Conservation (phyloP, 1,140 invertebrate genomes). For the Drosophila lacteicornis region DNA sequence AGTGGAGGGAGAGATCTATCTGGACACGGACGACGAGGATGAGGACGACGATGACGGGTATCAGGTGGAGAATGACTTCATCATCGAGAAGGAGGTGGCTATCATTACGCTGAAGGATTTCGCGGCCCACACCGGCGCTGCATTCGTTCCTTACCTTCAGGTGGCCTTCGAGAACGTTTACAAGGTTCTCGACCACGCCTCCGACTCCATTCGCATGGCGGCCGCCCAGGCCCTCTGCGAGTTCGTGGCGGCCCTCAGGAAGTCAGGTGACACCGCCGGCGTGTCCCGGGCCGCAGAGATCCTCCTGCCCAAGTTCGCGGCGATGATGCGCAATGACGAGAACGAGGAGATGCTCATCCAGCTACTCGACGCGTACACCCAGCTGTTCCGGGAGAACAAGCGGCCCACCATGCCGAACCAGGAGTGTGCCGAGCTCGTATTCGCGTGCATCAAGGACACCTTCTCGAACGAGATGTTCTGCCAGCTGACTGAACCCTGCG, state of each 20-base stretch:
- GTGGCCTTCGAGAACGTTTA: slow-evolving; percentile 89
- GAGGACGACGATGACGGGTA: slow-evolving; percentile 84
- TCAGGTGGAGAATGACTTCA: slow-evolving; percentile 90
- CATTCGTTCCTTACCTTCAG: slow-evolving; percentile 90
- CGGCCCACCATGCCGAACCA: slow-evolving; percentile 86
- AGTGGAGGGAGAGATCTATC: slow-evolving; percentile 81
- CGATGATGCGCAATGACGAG: slow-evolving; percentile 89
- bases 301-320: slow-evolving; percentile 89
- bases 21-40: slow-evolving; percentile 82
- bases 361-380: slow-evolving; percentile 88
- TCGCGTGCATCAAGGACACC: slow-evolving; percentile 89
- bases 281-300: slow-evolving; percentile 85
- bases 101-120: slow-evolving; percentile 90
- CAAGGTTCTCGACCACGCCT: slow-evolving; percentile 89
- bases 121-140: slow-evolving; percentile 87
- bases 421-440: slow-evolving; percentile 89
- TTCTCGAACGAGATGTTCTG: slow-evolving; percentile 85
- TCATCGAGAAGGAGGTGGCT: slow-evolving; percentile 93
- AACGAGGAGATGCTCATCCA: slow-evolving; percentile 89
- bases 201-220: slow-evolving; percentile 89
- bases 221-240: slow-evolving; percentile 88
- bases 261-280: slow-evolving; percentile 86
- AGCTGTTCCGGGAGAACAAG: slow-evolving; percentile 88
- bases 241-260: slow-evolving; percentile 88
- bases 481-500: slow-evolving; percentile 76